Conservation (phyloP, 2,113 vertebrate species). For the Micronycteris hirsuta region DNA sequence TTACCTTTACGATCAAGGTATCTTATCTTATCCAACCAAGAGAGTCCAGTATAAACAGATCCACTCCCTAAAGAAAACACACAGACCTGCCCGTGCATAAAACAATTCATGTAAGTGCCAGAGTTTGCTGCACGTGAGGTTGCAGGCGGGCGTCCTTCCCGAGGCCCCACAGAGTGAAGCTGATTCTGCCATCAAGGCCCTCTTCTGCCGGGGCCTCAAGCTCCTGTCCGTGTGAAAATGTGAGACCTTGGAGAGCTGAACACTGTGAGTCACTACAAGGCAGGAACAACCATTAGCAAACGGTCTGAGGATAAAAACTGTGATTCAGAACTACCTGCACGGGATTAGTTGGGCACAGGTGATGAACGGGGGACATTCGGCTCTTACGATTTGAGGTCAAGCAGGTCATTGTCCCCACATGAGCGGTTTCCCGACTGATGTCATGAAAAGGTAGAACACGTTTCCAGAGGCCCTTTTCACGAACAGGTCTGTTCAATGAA, state of each 20-base stretch:
- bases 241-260: neutral
- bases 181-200: neutral
- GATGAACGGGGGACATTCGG: neutral
- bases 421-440: neutral
- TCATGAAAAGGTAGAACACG: neutral
- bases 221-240: neutral
- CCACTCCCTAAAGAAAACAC: neutral
- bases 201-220: neutral
- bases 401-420: neutral
- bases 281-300: neutral
- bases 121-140: neutral
- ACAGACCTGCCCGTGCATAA: neutral
- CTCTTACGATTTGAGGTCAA: neutral
- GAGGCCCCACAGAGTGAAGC: neutral
- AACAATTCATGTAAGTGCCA: neutral
- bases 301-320: neutral
- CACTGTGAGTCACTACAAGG: neutral
- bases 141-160: neutral
- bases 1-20: neutral
- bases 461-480: neutral
- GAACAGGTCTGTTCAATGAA: neutral
- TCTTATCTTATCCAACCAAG: neutral
- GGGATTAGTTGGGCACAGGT: neutral
- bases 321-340: neutral
- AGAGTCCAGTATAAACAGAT: neutral